These are phyloP conservation scores for Tenebrio molitor DNA, from an alignment of 1,140 invertebrate genomes.

Conservation along the genomic window DNA sequence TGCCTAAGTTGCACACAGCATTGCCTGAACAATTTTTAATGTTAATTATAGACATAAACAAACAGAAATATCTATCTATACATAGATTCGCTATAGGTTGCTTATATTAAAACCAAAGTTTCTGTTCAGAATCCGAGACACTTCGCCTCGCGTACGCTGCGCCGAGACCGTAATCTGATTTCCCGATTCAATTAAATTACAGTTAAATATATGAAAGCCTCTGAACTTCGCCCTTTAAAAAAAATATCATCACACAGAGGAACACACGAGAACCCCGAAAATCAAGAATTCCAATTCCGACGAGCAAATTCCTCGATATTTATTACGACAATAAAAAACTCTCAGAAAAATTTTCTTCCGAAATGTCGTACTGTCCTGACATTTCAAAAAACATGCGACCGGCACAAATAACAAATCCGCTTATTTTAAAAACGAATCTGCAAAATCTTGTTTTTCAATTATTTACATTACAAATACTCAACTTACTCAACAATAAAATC, in stretches of 20 bases:
- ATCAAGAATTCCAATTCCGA: no score
- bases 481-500: no score
- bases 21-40: constrained; percentile 66
- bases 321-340: no score
- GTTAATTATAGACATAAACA: constrained; percentile 68
- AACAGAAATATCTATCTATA: constrained; percentile 67
- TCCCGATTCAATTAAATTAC: constrained; percentile 1
- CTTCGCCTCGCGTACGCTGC: not conserved
- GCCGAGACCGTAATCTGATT: constrained; percentile 4
- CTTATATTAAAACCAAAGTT: constrained; percentile 45
- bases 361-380: not conserved
- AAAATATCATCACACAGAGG: not conserved
- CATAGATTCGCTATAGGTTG: constrained; percentile 63
- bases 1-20: constrained; percentile 64
- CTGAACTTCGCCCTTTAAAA: constrained; percentile 29
- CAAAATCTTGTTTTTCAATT: no score
- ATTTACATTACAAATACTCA: no score
- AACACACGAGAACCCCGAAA: no score
- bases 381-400: no score
- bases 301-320: no score
- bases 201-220: not conserved
- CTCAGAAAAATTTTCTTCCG: no score
- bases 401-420: no score
- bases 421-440: no score
- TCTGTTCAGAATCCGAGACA: constrained; percentile 24